Conservation (phyloP, 2,888 invertebrate genomes). For the Cordilura impudica region DNA sequence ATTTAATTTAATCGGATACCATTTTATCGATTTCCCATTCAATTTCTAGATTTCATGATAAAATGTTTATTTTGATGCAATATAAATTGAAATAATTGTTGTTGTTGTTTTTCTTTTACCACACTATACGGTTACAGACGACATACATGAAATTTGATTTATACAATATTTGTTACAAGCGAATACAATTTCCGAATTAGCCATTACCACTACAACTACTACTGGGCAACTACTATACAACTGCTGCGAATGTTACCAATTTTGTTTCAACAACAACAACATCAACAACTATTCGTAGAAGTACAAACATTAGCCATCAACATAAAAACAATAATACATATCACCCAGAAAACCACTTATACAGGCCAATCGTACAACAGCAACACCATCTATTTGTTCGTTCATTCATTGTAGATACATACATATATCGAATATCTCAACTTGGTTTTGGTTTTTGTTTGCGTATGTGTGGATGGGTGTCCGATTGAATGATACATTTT, state of each 20-base stretch:
- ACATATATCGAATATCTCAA: constrained; percentile 12
- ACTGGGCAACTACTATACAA: constrained; percentile 15
- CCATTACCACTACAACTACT: constrained; percentile 43
- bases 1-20: constrained; percentile 59
- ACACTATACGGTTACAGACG: constrained; percentile 43
- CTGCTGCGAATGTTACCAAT: neutral
- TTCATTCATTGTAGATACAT: neutral
- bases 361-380: constrained; percentile 42
- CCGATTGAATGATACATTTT: neutral
- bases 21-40: constrained; percentile 59
- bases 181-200: constrained; percentile 63
- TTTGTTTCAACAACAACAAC: constrained; percentile 9
- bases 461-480: neutral
- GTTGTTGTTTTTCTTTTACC: constrained; percentile 23
- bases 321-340: constrained; percentile 44
- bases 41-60: constrained; percentile 43
- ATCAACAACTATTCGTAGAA: neutral
- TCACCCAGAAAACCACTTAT: constrained; percentile 47
- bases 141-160: constrained; percentile 61
- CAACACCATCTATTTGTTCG: neutral
- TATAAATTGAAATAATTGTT: neutral
- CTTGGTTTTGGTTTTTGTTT: constrained; percentile 9
- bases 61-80: neutral
- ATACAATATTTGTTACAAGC: constrained; percentile 57
- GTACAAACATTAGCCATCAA: constrained; percentile 51